These are phyloP conservation scores for Drosophila mayaguana DNA, from an alignment of 2,888 invertebrate species.

Conservation along the genomic window DNA sequence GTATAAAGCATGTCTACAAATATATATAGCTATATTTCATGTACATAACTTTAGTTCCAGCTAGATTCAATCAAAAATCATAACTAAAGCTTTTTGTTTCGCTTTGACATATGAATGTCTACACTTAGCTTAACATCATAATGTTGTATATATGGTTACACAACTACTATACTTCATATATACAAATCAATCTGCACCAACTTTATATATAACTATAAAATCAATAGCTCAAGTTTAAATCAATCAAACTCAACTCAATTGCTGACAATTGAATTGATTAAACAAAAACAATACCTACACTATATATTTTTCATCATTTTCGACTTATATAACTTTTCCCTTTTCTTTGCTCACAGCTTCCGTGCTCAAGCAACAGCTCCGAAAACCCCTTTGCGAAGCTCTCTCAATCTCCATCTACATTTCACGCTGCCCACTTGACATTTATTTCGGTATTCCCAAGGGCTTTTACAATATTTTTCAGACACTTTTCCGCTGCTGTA, in stretches of 20 bases:
- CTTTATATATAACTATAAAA: background rate
- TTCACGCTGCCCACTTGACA: constrained; percentile 35
- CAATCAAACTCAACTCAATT: background rate
- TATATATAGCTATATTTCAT: too few relatives aligned
- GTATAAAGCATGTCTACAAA: too few relatives aligned
- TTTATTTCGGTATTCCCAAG: constrained; percentile 29
- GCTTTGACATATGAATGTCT: too few relatives aligned
- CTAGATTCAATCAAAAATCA: too few relatives aligned
- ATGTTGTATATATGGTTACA: too few relatives aligned
- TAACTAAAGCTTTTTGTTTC: too few relatives aligned
- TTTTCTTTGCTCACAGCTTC: too few relatives aligned
- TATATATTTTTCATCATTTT: background rate
- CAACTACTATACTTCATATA: too few relatives aligned
- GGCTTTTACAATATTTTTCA: constrained; percentile 24
- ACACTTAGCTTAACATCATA: too few relatives aligned
- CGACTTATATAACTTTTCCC: background rate
- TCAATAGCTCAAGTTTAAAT: background rate
- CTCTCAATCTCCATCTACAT: constrained; percentile 15
- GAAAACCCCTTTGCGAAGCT: constrained; percentile 11
- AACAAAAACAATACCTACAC: constrained; percentile 2
- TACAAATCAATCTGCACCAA: background rate
- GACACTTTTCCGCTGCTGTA: constrained; percentile 23
- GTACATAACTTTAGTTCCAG: too few relatives aligned
- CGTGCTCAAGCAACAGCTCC: background rate
- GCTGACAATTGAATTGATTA: background rate